Conservation (phyloP, 2,888 invertebrate genomes). For the Gordius sp. region DNA sequence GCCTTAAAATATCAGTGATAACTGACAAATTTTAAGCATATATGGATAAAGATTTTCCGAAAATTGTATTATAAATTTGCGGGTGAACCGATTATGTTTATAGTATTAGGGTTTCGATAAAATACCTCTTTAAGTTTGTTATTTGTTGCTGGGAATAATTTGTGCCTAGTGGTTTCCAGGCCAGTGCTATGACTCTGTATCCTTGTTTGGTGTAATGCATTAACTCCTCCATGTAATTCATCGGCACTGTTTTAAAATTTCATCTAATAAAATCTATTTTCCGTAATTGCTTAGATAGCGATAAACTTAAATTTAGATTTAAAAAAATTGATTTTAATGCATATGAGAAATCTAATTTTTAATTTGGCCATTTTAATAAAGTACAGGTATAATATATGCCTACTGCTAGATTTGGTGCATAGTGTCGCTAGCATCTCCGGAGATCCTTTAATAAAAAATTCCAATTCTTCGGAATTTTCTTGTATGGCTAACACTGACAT, state of each 20-base stretch:
- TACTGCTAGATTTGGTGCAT: slow-evolving; percentile 35
- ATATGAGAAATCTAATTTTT: too few species aligned
- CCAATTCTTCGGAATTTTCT: slow-evolving; percentile 25
- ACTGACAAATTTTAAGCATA: background rate
- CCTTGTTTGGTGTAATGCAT: slow-evolving; percentile 28
- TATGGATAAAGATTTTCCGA: background rate
- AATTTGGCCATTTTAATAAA: too few species aligned
- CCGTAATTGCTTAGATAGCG: too few species aligned
- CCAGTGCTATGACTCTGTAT: slow-evolving; percentile 29
- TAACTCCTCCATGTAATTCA: slow-evolving; percentile 26
- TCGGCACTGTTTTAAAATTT: slow-evolving; percentile 25
- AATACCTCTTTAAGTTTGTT: background rate
- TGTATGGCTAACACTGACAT: slow-evolving; percentile 55
- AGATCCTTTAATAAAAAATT: slow-evolving; percentile 28
- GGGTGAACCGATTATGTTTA: background rate
- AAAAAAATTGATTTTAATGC: too few species aligned
- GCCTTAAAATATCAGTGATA: background rate
- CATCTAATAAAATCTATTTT: too few species aligned
- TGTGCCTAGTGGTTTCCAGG: slow-evolving; percentile 23
- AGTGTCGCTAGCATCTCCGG: slow-evolving; percentile 29
- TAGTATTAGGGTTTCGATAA: too few species aligned
- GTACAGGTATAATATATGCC: too few species aligned
- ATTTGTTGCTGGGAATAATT: background rate
- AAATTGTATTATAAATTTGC: background rate
- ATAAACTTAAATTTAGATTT: too few species aligned